Evolutionary conservation across 2,113 vertebrate genomes (phyloP).

Genomic region (Anoura caudifer): DNA sequence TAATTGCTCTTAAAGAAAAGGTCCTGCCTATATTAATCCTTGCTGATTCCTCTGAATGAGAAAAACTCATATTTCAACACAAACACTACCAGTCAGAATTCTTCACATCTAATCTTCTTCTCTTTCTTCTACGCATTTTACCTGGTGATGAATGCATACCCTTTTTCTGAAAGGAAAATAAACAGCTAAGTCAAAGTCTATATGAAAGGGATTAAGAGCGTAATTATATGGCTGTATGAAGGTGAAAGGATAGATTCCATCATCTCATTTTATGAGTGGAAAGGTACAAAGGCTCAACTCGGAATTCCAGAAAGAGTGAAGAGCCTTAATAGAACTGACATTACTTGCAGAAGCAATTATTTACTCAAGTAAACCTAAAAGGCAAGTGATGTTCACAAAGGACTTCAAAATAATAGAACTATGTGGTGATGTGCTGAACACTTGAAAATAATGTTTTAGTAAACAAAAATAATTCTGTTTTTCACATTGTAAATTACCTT

Average conservation of each 20-base stretch:
- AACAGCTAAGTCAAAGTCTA: slow-evolving; percentile 54
- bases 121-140: slow-evolving; percentile 41
- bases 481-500: not conserved
- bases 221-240: slow-evolving; percentile 46
- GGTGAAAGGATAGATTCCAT: slow-evolving; percentile 20
- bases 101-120: slow-evolving; percentile 15
- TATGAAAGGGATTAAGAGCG: slow-evolving; percentile 58
- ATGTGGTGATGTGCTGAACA: not conserved
- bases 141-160: not conserved
- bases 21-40: slow-evolving; percentile 15
- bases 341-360: slow-evolving; percentile 17
- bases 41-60: slow-evolving; percentile 7
- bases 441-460: not conserved
- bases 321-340: not conserved
- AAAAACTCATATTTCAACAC: slow-evolving; percentile 54
- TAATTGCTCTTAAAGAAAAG: slow-evolving; percentile 20
- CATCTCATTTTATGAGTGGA: not conserved
- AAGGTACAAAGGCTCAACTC: slow-evolving; percentile 21
- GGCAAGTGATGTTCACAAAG: not conserved
- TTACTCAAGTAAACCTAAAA: slow-evolving; percentile 27
- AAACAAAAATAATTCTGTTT: not conserved
- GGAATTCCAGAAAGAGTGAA: slow-evolving; percentile 42
- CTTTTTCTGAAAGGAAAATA: slow-evolving; percentile 58
- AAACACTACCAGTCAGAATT: not conserved
- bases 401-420: not conserved